Evolutionary conservation across 2,113 vertebrate genomes (phyloP), one percentile per base, ranked within the genome.

Genomic region (Lagenorhynchus albirostris): DNA sequence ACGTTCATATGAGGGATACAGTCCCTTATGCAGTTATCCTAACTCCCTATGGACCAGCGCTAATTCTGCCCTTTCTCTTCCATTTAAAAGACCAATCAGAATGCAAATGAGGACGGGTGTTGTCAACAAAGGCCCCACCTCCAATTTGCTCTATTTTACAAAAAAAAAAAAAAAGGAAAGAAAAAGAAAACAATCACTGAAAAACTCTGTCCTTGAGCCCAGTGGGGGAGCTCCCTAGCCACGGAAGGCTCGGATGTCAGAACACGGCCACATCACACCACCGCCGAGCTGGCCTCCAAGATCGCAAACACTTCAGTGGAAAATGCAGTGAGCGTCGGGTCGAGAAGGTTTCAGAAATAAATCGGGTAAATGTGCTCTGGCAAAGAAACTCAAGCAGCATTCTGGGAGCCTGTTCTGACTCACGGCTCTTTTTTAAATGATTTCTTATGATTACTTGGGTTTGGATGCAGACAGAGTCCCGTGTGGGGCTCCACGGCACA

Each of bases 391-490:
- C 68, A 14, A 31, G 44, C 18, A 44, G 8, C 26, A n/a, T 29
- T 31, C 31, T 1, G 31, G 26, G 26, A 1, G 26, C 8, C 6
- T 1, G 1, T 31, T 26, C 73, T 21, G n/a, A 29, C 21, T 21
- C 53, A 7, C 0, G 0, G 4, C 5, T 10, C n/a, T 36, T 44
- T 36, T 11, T 7, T 33, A 3, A 53, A 38, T 4, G 31, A 29
- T 26, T 14, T 76, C 71, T 89, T 74, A 10, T 0, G 47, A 88
- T 33, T 10, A 4, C 17, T 8, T 21, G 63, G 44, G 41, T 62
- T 36, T 60, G n/a, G 10, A 13, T 0, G 6, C 5, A 58, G 77
- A 38, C 21, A 15, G 77, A 58, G 50, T 25, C 3, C 33, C 77
- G 1, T 1, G 50, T 5, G 77, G 53, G 20, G 50, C 50, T 80